Evolutionary conservation across 1,140 invertebrate species (phyloP), one percentile per base, ranked within the genome.

Genomic region (Panagrolaimus sp.): DNA sequence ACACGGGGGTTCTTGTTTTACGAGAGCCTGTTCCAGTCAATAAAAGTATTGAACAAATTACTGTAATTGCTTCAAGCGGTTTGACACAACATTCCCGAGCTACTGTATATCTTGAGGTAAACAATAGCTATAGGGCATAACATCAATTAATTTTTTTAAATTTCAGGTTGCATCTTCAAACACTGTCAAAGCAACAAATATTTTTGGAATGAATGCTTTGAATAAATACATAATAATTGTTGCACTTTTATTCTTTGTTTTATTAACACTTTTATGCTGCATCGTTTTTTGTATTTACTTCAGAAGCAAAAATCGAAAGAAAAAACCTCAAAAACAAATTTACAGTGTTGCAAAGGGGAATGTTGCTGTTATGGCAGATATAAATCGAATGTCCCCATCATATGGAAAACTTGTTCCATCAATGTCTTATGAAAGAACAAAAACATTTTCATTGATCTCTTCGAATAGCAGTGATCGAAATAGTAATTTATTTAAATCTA

Each of bases 21-120:
- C 26, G 24, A 15, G 12, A 73, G 63, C 15, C 28, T 47, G 48
- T 73, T 6, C 58, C 67, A 14, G 52, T 68, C 12, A 72, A 72
- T 55, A 63, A 68, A 3, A 70, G 74, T 9, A 55, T 78, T 43
- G 77, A 79, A 24, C 77, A 79, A 63, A 46, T 78, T 38, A 76
- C 65, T 15, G 71, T 78, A 44, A 46, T 71, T 14, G 77, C 77
- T 8, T 68, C 62, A 48, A 76, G 76, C 63, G 62, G 69, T 48
- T 65, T 71, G 1, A 68, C 52, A 8, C 65, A 71, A 43, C 64
- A 44, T 17, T 55, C 68, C 14, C 46, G 70, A 47, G 62, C 72
- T 24, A 71, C 52, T 15, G 71, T 77, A n/a, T 71, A 71, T n/a
- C 45, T 71, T 14, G 63, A 71, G 14, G 38, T 71, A 14, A 58